Base-by-base conservation (phyloP, 2,113 vertebrate species). In the Etheostoma spectabile region DNA sequence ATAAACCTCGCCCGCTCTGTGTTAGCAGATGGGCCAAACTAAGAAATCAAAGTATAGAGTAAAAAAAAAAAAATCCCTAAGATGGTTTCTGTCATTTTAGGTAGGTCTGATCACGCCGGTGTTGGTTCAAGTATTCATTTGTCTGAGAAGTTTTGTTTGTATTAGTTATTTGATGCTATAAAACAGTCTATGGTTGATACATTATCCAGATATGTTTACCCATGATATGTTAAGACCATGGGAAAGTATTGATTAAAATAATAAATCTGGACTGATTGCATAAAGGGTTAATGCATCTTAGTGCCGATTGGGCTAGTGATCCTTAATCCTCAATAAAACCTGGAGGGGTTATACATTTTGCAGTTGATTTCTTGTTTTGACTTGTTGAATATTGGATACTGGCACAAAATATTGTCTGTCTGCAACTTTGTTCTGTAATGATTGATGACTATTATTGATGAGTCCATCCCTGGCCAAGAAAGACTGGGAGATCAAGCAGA, bases 381-480 rank as follows among this genome's bases (percentile, higher is more conserved):
- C 73, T 55, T 42, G 6, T 71, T 30, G 76, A 64, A 77, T 84
- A 72, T 55, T 74, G 21, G 82, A 65, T 7, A 33, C 51, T 82
- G 82, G 45, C 71, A 82, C 18, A 68, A 42, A 64, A 49, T 69
- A 35, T 56, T 82, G 70, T 22, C 57, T 75, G 53, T 46, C 66
- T 38, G 66, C 62, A 79, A 33, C 27, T 35, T 53, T 10, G n/a
- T 24, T 38, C 18, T 12, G 59, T 49, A 82, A 65, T 74, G 77
- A 85, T 67, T 79, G 72, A 91, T 72, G 72, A 76, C 45, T 72
- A 8, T 19, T 60, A 42, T 42, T 42, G 38, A 42, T 10, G 38
- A 76, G 73, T 75, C 79, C 73, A 81, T 69, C 68, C 33, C 49
- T 69, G 52, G 73, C 68, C 73, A 59, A 70, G 53, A 71, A 16